phyloP scores from a whole-genome alignment of 2,888 invertebrate genomes.

The Diabrotica balteata region DNA sequence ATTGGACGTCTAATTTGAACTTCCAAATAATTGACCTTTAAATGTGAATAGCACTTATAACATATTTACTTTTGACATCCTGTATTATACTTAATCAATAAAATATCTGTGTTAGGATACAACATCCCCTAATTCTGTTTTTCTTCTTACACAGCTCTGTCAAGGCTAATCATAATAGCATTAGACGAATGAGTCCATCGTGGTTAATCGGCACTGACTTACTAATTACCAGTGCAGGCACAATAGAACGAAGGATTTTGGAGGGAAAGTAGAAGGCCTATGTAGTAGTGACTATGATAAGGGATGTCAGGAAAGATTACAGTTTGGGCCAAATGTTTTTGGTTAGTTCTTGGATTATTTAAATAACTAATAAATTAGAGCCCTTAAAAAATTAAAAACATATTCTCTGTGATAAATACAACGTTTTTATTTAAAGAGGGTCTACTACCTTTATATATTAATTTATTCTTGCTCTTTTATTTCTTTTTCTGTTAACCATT shows the following conservation, averaged over 20 bases:
- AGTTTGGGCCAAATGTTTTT: slow-evolving; percentile 1
- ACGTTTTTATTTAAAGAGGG: too few relatives aligned
- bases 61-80: too few relatives aligned
- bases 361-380: background rate
- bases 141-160: slow-evolving; percentile 51
- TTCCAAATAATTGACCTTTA: too few relatives aligned
- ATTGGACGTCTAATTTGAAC: too few relatives aligned
- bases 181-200: slow-evolving; percentile 61
- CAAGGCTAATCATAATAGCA: slow-evolving; percentile 60
- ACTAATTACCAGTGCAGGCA: slow-evolving; percentile 58
- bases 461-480: too few relatives aligned
- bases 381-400: too few relatives aligned
- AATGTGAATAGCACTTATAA: too few relatives aligned
- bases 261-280: slow-evolving; percentile 8
- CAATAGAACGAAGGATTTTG: slow-evolving; percentile 48
- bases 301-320: slow-evolving; percentile 18
- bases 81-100: slow-evolving; percentile 18
- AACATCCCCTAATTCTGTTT: slow-evolving; percentile 40
- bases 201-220: slow-evolving; percentile 61
- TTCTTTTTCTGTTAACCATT: too few relatives aligned
- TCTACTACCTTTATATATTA: too few relatives aligned
- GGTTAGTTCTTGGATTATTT: background rate
- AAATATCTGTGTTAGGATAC: slow-evolving; percentile 11
- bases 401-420: too few relatives aligned
- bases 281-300: slow-evolving; percentile 24